These are phyloP conservation scores for Ochotona curzoniae DNA, from an alignment of 2,113 vertebrate genomes.

Conservation along the genomic window DNA sequence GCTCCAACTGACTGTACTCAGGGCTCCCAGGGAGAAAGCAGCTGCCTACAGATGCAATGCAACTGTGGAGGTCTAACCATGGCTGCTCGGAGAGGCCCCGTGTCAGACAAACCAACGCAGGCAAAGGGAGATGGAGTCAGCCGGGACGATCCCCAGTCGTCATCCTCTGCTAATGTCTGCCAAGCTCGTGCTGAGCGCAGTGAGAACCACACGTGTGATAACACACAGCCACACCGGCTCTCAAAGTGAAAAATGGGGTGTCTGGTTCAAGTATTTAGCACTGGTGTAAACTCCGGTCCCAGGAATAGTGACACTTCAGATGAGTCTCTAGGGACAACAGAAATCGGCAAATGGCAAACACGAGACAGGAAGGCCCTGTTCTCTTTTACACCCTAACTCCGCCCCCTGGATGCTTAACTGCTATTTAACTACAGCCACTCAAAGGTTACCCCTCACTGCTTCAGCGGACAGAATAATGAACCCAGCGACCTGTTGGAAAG, in stretches of 20 bases:
- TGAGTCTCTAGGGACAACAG: background rate
- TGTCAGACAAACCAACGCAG: background rate
- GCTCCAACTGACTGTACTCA: background rate
- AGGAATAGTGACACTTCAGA: background rate
- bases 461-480: slow-evolving; percentile 42
- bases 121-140: background rate
- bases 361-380: background rate
- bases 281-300: slow-evolving; percentile 5
- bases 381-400: background rate
- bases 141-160: background rate
- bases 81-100: slow-evolving; percentile 1
- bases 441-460: slow-evolving; percentile 10
- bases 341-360: slow-evolving; percentile 38
- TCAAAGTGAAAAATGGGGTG: background rate
- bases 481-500: slow-evolving; percentile 1
- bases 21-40: background rate
- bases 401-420: background rate
- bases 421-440: slow-evolving; percentile 24
- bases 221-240: background rate
- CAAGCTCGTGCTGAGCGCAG: background rate
- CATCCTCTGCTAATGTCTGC: slow-evolving; percentile 28
- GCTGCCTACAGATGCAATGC: background rate
- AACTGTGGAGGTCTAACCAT: background rate
- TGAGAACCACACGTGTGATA: slow-evolving; percentile 19
- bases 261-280: slow-evolving; percentile 15